Percentiles rank a stretch among this genome's conserved stretches.
phyloP scores from a whole-genome alignment of 2,888 invertebrate genomes.

The Melanostoma scalare region DNA sequence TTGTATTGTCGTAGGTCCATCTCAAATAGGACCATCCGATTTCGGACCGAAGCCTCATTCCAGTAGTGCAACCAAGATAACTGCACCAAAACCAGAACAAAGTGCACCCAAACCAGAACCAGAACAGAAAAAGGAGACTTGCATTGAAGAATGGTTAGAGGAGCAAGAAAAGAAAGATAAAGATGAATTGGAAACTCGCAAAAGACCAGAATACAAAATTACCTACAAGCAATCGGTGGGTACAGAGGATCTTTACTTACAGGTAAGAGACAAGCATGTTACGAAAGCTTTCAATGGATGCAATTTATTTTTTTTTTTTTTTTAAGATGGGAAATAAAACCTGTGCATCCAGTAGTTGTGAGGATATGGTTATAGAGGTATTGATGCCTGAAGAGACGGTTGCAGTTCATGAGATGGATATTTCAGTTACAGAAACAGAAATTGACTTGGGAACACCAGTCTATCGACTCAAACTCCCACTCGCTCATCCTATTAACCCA shows the following conservation, averaged over 20 bases:
- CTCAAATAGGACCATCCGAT: constrained; percentile 79
- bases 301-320: neutral
- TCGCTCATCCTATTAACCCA: constrained; percentile 92
- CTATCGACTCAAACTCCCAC: constrained; percentile 88
- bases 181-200: constrained; percentile 85
- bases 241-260: constrained; percentile 92
- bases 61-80: constrained; percentile 24
- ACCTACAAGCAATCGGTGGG: constrained; percentile 92
- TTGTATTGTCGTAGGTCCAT: constrained; percentile 80
- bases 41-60: constrained; percentile 39
- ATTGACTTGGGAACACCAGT: constrained; percentile 86
- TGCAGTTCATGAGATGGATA: constrained; percentile 87
- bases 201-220: constrained; percentile 89
- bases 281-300: neutral
- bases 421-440: constrained; percentile 85
- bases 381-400: constrained; percentile 88
- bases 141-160: constrained; percentile 80
- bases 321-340: constrained; percentile 91
- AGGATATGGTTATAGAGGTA: constrained; percentile 91
- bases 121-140: constrained; percentile 59
- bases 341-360: constrained; percentile 91
- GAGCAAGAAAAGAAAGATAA: constrained; percentile 84
- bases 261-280: constrained; percentile 83
- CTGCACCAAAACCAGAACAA: constrained; percentile 51
- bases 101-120: neutral